Evolutionary conservation across 2,888 invertebrate genomes (phyloP), one percentile per base, ranked within the genome.

Genomic region (Chymomyza procnemis): DNA sequence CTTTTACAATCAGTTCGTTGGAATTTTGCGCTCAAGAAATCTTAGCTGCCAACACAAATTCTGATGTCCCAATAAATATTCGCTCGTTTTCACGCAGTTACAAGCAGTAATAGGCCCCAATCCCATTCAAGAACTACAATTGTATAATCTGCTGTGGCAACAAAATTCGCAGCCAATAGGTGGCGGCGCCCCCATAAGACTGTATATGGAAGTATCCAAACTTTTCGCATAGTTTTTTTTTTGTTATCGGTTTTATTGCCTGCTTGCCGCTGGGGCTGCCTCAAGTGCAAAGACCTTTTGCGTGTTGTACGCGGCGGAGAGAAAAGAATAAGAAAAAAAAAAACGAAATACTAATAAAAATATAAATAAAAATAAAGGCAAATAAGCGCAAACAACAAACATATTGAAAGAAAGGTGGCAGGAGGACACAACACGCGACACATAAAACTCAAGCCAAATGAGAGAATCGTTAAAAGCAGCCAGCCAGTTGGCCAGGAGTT

Each of bases 281-380:
- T 69, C 72, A 81, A 74, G 80, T 80, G 86, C 80, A 81, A 81
- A 83, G 80, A 81, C 80, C 80, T 81, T 71, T 81, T 67, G 86
- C 80, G 84, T 81, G 80, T 66, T 76, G 70, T 61, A 66, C 58
- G 60, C 41, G 69, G 71, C 18, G 19, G 56, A 62, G 30, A 26
- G 46, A 58, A 60, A 58, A 54, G n/a, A n/a, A n/a, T n/a, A 64
- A 46, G 60, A 22, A 41, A 57, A 57, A 41, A 72, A 69, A 26
- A 67, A 59, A 41, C 6, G 46, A 69, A 69, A 62, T 66, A 61
- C 16, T 62, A 73, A 69, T 50, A 69, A 63, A 68, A 65, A 67
- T 54, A 64, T 67, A 26, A 70, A 48, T 64, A 64, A 67, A 73
- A 64, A 16, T 50, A 69, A 47, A 70, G 66, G 70, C 77, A 67